phyloP scores from a whole-genome alignment of 1,140 invertebrate species.

The Conus ventricosus region DNA sequence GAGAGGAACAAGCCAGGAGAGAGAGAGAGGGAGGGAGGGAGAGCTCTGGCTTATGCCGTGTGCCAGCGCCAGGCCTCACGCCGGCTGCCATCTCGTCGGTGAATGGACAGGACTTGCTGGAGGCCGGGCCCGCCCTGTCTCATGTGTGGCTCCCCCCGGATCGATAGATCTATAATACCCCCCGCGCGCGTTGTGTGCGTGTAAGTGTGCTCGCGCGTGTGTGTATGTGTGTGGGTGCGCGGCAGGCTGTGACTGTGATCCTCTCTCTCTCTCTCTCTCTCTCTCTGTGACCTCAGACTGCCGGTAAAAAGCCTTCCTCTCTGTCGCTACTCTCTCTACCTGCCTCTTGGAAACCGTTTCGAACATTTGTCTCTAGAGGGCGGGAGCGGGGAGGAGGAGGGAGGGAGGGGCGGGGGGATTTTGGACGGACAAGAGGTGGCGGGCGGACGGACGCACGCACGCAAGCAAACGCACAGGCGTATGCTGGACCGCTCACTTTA shows the following conservation, averaged over 20 bases:
- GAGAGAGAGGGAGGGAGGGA: neutral
- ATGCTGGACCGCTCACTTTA: neutral
- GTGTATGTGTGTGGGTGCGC: neutral
- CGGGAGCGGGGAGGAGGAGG: too few species aligned
- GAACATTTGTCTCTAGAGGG: too few species aligned
- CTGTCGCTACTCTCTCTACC: neutral
- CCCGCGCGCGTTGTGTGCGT: neutral
- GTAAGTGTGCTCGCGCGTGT: constrained; percentile 9
- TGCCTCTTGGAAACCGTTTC: neutral
- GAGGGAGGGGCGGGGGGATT: too few species aligned
- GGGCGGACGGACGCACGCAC: neutral
- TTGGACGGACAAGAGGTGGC: too few species aligned
- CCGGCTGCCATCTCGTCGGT: neutral
- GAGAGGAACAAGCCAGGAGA: neutral
- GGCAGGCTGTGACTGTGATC: neutral
- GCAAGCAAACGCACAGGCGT: neutral
- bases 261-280: neutral
- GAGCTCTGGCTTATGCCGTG: neutral
- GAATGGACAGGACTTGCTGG: neutral
- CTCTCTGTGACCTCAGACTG: neutral
- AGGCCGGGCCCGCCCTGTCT: neutral
- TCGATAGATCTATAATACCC: neutral
- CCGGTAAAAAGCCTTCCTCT: too few species aligned
- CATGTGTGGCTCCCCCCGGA: neutral
- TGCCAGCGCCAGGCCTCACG: too few species aligned